Conservation (phyloP, 2,888 invertebrate genomes). For the Drosophila histrio region DNA sequence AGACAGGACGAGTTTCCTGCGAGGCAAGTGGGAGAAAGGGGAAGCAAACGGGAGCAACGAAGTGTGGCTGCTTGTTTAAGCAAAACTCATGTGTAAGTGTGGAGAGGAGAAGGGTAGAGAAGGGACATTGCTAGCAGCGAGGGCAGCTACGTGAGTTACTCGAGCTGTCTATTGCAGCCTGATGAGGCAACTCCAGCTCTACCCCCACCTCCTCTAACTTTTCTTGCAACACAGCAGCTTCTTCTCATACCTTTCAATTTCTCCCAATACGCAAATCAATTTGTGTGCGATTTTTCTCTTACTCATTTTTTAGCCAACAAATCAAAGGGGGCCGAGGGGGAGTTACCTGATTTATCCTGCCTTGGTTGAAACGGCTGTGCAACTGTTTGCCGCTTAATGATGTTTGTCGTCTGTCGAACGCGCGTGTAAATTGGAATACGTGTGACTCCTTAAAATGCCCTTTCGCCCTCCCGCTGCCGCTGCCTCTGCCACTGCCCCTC, state of each 20-base stretch:
- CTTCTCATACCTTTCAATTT: conserved; percentile 29
- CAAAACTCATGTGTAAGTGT: conserved; percentile 19
- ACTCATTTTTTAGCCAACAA: conserved; percentile 26
- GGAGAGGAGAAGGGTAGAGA: background rate
- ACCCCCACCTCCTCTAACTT: background rate
- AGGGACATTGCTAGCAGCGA: background rate
- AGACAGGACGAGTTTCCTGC: conserved; percentile 33
- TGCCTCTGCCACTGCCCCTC: background rate
- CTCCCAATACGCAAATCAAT: conserved; percentile 61
- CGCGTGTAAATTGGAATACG: conserved; percentile 69
- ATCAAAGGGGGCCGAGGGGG: conserved; percentile 19
- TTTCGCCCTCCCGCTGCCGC: background rate
- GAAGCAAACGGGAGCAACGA: conserved; percentile 4
- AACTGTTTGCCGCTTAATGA: conserved; percentile 60
- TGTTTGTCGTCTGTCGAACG: conserved; percentile 67
- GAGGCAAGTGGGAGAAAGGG: background rate
- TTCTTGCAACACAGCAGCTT: background rate
- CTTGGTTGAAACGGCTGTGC: background rate
- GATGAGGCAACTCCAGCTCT: conserved; percentile 14
- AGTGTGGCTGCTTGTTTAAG: conserved; percentile 63
- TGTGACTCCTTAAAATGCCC: conserved; percentile 28
- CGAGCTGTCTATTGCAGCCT: conserved; percentile 59
- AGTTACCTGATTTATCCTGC: conserved; percentile 6
- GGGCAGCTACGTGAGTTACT: conserved; percentile 47
- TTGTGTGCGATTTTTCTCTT: conserved; percentile 43